These are phyloP conservation scores for Sinohyriopsis cumingii DNA, from an alignment of 2,888 invertebrate species.

Conservation along the genomic window DNA sequence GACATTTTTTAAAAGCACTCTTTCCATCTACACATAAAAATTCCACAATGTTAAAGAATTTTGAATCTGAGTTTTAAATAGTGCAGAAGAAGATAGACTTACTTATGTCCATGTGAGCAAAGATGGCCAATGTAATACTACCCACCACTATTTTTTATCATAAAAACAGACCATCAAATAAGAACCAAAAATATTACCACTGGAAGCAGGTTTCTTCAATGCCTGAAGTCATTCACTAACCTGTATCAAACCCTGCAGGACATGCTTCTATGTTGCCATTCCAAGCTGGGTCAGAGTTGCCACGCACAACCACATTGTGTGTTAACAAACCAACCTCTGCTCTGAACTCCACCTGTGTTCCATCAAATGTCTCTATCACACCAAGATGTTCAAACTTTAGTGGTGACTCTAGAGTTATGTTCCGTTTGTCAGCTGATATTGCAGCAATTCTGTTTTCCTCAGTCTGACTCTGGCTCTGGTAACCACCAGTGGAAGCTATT, in stretches of 20 bases:
- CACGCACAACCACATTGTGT: slow-evolving; percentile 63
- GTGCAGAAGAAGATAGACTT: too few species aligned
- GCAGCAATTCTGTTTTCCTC: slow-evolving; percentile 57
- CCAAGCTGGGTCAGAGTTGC: slow-evolving; percentile 58
- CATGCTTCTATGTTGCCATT: slow-evolving; percentile 62
- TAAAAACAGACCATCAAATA: too few species aligned
- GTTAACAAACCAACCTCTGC: slow-evolving; percentile 68
- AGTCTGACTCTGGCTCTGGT: slow-evolving; percentile 59
- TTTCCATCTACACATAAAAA: too few species aligned
- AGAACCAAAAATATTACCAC: too few species aligned
- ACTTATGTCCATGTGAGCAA: too few species aligned
- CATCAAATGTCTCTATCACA: slow-evolving; percentile 48
- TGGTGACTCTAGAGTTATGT: slow-evolving; percentile 52
- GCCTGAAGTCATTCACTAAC: slow-evolving; percentile 29
- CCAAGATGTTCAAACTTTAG: slow-evolving; percentile 57
- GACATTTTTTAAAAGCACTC: too few species aligned
- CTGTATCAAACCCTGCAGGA: slow-evolving; percentile 65
- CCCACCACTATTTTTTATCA: too few species aligned
- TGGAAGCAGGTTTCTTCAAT: too few species aligned
- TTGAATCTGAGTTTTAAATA: too few species aligned
- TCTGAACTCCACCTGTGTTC: slow-evolving; percentile 49
- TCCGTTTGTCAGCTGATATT: slow-evolving; percentile 50
- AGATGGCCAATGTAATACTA: too few species aligned
- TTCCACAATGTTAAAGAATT: too few species aligned
- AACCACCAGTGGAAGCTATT: slow-evolving; percentile 66